phyloP scores from a whole-genome alignment of 1,140 invertebrate species.

The Drosophila obscura region DNA sequence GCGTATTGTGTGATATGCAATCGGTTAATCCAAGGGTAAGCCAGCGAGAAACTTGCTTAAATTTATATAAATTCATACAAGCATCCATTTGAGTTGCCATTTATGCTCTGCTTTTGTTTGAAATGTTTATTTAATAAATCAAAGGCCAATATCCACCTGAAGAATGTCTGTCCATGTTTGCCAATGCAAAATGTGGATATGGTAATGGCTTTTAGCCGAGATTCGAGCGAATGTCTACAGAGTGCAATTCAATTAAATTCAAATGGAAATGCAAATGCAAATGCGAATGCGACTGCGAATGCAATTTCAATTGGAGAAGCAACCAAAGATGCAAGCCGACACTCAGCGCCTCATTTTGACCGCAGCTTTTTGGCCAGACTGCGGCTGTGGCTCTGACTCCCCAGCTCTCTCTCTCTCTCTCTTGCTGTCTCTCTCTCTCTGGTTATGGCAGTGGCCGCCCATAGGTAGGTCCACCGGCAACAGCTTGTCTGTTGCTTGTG shows the following conservation, averaged over 20 bases:
- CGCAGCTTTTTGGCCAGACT: slow-evolving; percentile 48
- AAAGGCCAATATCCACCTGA: too few relatives aligned
- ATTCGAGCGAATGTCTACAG: slow-evolving; percentile 19
- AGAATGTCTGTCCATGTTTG: too few relatives aligned
- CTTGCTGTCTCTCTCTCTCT: neutral
- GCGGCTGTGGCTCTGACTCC: slow-evolving; percentile 27
- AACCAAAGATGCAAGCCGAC: slow-evolving; percentile 12
- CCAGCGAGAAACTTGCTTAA: too few relatives aligned
- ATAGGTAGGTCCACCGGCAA: slow-evolving; percentile 1
- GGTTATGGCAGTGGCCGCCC: too few relatives aligned
- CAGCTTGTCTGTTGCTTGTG: slow-evolving; percentile 20
- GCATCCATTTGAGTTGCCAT: too few relatives aligned
- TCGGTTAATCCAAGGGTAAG: too few relatives aligned
- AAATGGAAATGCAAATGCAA: slow-evolving; percentile 36
- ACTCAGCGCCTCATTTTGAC: slow-evolving; percentile 53
- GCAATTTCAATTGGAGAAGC: slow-evolving; percentile 64
- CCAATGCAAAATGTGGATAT: too few relatives aligned
- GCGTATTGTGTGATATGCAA: too few relatives aligned
- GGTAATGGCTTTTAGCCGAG: too few relatives aligned
- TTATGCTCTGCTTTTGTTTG: too few relatives aligned
- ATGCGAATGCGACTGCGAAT: slow-evolving; percentile 42
- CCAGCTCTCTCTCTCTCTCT: neutral
- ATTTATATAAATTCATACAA: too few relatives aligned
- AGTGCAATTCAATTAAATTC: slow-evolving; percentile 76
- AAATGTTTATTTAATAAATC: too few relatives aligned